Percentiles rank a stretch among this genome's conserved stretches.
phyloP scores from a whole-genome alignment of 2,888 invertebrate genomes.

The Athripsodes cinereus region DNA sequence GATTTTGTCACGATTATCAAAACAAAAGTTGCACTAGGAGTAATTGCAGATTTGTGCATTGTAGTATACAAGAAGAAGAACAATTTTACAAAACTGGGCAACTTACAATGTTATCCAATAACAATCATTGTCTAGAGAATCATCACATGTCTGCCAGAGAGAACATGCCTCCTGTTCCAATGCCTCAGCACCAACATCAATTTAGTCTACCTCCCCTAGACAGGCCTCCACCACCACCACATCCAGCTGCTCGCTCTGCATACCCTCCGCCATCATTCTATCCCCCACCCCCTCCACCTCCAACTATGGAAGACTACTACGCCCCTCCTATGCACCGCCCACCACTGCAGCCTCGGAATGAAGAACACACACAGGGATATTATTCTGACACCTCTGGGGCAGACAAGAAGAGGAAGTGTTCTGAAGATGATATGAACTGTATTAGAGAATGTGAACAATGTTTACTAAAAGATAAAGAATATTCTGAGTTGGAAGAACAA shows the following conservation, averaged over 20 bases:
- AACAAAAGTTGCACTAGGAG: neutral
- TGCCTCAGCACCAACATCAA: neutral
- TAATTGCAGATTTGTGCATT: neutral
- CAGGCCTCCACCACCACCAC: neutral
- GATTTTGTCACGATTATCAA: conserved; percentile 3
- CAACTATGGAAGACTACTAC: neutral
- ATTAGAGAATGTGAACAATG: neutral
- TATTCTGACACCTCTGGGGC: neutral
- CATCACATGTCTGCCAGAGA: neutral
- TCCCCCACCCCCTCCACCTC: neutral
- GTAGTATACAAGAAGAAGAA: neutral
- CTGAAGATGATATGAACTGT: neutral
- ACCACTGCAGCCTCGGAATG: neutral
- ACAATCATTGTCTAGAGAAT: neutral
- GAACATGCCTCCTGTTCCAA: neutral
- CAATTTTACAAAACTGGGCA: neutral
- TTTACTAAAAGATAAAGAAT: neutral
- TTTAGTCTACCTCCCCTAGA: neutral
- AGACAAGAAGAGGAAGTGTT: neutral
- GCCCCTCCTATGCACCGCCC: neutral
- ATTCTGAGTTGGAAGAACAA: neutral
- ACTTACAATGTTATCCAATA: neutral
- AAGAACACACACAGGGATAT: neutral
- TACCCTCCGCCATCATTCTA: neutral
- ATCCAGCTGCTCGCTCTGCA: neutral